Evolutionary conservation across 2,113 vertebrate genomes (phyloP), one percentile per base, ranked within the genome.

Genomic region (Reinhardtius hippoglossoides): DNA sequence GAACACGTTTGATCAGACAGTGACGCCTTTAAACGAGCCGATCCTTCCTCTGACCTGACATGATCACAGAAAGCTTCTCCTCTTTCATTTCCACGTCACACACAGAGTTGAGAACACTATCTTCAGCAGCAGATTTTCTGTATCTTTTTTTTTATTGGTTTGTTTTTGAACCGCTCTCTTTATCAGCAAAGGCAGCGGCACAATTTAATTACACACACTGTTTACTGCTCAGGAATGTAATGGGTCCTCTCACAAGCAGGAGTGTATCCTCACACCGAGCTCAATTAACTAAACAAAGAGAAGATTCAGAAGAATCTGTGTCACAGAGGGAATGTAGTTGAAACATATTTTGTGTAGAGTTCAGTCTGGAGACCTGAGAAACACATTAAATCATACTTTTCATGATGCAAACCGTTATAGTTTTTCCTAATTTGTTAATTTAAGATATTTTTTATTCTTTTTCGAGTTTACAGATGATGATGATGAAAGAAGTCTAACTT

Each of bases 31-130:
- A 52, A 52, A 52, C 48, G n/a, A 54, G 50, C 50, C 20, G 1
- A n/a, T 54, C 5, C 18, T 72, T 4, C 50, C 2, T 67, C 31
- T 72, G 58, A 80, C 31, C 68, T 48, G 65, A 46, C 23, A 54
- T 40, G 35, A 81, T 74, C 24, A 68, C 27, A 46, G 50, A 63
- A n/a, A 9, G 60, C 60, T 26, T 67, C 24, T 80, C 14, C 50
- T 15, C 8, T 54, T 54, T 54, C 14, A 54, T n/a, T 54, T 20
- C 50, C 18, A 52, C 18, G 5, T 52, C 50, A 48, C 1, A 5
- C 44, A 4, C 44, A 18, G 44, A 54, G 50, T 54, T n/a, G 18
- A 15, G 48, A 54, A 54, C 50, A n/a, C 20, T 21, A n/a, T 54
- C 50, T 54, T 8, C 50, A 20, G 50, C 20, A 2, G 50, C 50